Conservation (phyloP, 1,140 invertebrate species). For the Drosophila chauvacae region DNA sequence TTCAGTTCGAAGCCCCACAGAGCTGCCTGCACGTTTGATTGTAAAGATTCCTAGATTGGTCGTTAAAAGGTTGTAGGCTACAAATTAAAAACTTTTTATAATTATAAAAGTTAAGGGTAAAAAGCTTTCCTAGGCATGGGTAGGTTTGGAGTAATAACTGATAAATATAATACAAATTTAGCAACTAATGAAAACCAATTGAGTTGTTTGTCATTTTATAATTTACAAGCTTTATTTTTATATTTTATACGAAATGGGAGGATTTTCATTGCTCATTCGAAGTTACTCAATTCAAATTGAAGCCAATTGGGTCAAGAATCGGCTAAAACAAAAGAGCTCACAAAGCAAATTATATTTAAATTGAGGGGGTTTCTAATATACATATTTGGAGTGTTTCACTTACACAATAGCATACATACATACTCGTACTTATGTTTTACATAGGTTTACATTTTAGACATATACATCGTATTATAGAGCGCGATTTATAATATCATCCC, state of each 20-base stretch:
- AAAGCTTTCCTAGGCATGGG: not conserved
- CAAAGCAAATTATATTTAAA: constrained; percentile 60
- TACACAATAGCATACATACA: constrained; percentile 61
- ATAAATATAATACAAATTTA: constrained; percentile 9
- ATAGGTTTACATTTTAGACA: constrained; percentile 76
- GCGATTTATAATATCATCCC: constrained; percentile 47
- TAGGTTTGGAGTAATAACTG: not conserved
- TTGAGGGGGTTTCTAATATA: constrained; percentile 60
- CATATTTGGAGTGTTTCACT: constrained; percentile 80
- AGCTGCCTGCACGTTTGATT: constrained; percentile 36
- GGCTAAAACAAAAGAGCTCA: not conserved
- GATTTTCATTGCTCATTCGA: constrained; percentile 42
- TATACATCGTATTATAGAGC: constrained; percentile 67
- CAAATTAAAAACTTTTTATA: not conserved
- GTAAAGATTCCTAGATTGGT: constrained; percentile 29
- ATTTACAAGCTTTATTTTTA: constrained; percentile 77
- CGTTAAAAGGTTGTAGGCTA: constrained; percentile 10
- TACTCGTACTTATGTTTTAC: constrained; percentile 75
- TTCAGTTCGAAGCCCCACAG: constrained; percentile 12
- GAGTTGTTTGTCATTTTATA: constrained; percentile 38
- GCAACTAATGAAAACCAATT: constrained; percentile 15
- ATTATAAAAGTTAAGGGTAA: not conserved
- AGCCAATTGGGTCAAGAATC: constrained; percentile 29
- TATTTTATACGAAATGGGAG: constrained; percentile 43
- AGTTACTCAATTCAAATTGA: constrained; percentile 16